Conservation (phyloP, 2,888 invertebrate genomes). For the Vesta saturnalis region DNA sequence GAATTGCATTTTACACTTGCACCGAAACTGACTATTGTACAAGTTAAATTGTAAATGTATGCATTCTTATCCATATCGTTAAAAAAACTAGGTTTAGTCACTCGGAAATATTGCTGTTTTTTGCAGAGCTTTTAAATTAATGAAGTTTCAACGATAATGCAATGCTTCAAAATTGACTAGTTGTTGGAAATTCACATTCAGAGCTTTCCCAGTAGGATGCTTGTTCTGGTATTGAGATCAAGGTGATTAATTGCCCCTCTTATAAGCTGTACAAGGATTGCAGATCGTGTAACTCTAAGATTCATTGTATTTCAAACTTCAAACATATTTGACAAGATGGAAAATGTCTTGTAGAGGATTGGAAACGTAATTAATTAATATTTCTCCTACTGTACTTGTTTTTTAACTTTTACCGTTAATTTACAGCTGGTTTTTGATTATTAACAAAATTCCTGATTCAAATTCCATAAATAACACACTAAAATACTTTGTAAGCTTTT, state of each 20-base stretch:
- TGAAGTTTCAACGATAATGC: background rate
- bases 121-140: background rate
- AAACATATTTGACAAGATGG: background rate
- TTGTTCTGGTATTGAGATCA: slow-evolving; percentile 1
- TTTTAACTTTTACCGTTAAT: too few species aligned
- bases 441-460: background rate
- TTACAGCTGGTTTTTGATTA: too few species aligned
- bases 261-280: background rate
- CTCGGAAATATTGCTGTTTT: background rate
- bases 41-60: too few species aligned
- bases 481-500: background rate
- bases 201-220: background rate
- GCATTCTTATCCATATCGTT: too few species aligned
- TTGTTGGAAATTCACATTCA: background rate
- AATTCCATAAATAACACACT: background rate
- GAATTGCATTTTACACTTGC: too few species aligned
- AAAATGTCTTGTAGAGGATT: background rate
- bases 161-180: background rate
- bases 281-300: slow-evolving; percentile 1
- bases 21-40: too few species aligned
- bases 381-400: too few species aligned
- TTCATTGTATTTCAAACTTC: slow-evolving; percentile 1
- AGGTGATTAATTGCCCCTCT: background rate
- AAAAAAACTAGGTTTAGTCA: background rate
- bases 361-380: background rate